Evolutionary conservation across 2,797 vertebrate genomes (phyloP).

Genomic region (Morelia viridis): DNA sequence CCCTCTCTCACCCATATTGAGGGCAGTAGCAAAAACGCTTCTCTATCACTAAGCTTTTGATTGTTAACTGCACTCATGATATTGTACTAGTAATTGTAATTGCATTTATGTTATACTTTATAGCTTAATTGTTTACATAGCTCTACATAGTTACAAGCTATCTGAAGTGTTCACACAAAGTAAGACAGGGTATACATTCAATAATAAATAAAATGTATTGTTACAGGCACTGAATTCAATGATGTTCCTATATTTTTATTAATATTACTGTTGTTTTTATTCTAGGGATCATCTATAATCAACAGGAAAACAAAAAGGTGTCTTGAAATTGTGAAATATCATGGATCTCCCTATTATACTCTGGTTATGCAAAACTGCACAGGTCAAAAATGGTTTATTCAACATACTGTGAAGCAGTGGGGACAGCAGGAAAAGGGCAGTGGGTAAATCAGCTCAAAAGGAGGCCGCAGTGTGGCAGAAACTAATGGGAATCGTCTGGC

Average conservation of each 20-base stretch:
- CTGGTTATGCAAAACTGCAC: constrained; percentile 45
- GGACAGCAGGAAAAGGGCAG: background rate
- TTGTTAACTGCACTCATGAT: background rate
- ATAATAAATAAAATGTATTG: accelerated
- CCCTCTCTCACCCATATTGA: background rate
- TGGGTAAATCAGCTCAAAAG: background rate
- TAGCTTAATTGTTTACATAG: background rate
- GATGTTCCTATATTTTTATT: background rate
- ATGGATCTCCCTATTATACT: background rate
- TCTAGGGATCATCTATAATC: constrained; percentile 38
- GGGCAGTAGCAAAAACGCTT: background rate
- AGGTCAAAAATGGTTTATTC: constrained; percentile 49
- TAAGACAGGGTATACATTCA: background rate
- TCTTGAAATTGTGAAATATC: constrained; percentile 37
- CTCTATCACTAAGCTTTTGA: background rate
- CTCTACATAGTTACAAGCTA: background rate
- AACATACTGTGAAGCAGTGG: constrained; percentile 32
- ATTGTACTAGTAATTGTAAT: background rate
- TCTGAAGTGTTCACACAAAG: background rate
- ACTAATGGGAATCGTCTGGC: background rate
- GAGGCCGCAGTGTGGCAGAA: background rate
- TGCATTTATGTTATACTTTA: background rate
- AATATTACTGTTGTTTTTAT: background rate
- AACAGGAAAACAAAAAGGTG: constrained; percentile 54
- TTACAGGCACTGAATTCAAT: too few species aligned